Percentiles rank a stretch among this genome's conserved stretches.
These are phyloP conservation scores for Stenchaetothrips biformis DNA, from an alignment of 2,888 invertebrate species.

Conservation along the genomic window DNA sequence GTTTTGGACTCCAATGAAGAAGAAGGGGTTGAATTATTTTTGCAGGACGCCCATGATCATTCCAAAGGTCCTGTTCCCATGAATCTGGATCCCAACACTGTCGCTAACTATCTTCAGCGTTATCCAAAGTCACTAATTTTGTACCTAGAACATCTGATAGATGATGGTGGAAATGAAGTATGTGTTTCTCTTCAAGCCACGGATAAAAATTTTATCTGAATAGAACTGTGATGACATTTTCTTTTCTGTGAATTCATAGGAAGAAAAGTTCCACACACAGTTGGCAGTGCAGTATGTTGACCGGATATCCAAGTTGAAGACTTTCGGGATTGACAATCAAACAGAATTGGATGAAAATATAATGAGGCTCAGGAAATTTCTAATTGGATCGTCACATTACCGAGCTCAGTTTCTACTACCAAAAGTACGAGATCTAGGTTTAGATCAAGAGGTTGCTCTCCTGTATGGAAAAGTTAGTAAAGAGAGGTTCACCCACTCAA, in stretches of 20 bases:
- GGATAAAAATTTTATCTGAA: neutral
- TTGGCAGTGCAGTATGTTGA: conserved; percentile 49
- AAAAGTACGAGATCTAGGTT: conserved; percentile 46
- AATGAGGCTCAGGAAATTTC: conserved; percentile 41
- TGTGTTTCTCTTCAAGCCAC: conserved; percentile 27
- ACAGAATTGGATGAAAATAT: neutral
- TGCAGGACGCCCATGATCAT: conserved; percentile 41
- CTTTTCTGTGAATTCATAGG: conserved; percentile 40
- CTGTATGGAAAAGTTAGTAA: conserved; percentile 49
- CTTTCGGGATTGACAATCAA: conserved; percentile 42
- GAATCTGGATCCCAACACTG: conserved; percentile 40
- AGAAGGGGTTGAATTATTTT: conserved; percentile 47
- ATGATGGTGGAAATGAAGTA: conserved; percentile 45
- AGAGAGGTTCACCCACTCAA: conserved; percentile 25
- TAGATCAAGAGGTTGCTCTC: conserved; percentile 50
- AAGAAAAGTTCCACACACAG: conserved; percentile 50
- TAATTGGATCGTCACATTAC: conserved; percentile 46
- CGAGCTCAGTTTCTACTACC: conserved; percentile 48
- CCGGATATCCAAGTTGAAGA: conserved; percentile 40
- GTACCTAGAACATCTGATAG: conserved; percentile 47
- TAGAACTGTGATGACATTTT: too few relatives aligned
- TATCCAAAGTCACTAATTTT: conserved; percentile 45
- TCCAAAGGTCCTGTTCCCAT: conserved; percentile 40
- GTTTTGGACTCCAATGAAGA: conserved; percentile 45
- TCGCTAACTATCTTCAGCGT: conserved; percentile 46